These are phyloP conservation scores for Melanotaenia parkinsoni DNA, from an alignment of 2,797 vertebrate species.

Conservation along the genomic window DNA sequence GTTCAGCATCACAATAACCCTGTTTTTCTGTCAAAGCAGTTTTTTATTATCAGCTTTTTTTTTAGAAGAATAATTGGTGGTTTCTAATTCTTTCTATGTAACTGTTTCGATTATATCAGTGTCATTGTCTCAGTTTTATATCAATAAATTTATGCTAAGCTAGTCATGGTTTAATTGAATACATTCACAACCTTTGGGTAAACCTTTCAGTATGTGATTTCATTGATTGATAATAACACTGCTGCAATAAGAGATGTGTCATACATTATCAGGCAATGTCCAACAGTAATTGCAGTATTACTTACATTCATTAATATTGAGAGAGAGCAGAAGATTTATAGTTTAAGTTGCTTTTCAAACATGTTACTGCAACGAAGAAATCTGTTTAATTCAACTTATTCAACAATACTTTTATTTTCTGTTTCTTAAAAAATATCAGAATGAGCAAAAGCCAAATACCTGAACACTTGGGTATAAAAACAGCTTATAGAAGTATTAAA, in stretches of 20 bases:
- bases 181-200: not conserved
- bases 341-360: not conserved
- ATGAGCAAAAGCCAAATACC: not conserved
- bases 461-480: not conserved
- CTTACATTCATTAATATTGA: conserved; percentile 6
- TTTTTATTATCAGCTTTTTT: conserved; percentile 6
- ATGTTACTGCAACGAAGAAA: not conserved
- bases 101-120: not conserved
- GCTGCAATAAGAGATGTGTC: not conserved
- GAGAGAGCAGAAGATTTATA: not conserved
- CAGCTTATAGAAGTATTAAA: conserved; percentile 7
- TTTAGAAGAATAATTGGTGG: not conserved
- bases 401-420: not conserved
- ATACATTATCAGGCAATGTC: not conserved
- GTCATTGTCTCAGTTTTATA: not conserved
- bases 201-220: conserved; percentile 14
- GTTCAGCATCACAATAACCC: not conserved
- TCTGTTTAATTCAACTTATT: not conserved
- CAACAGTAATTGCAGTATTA: conserved; percentile 8
- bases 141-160: not conserved
- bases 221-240: not conserved
- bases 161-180: not conserved
- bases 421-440: not conserved
- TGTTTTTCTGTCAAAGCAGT: not conserved
- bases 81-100: not conserved